These are phyloP conservation scores for Pseudorhiza aurosa DNA, from an alignment of 30 jellyfish, hydroid and myxozoan genomes.

Conservation along the genomic window DNA sequence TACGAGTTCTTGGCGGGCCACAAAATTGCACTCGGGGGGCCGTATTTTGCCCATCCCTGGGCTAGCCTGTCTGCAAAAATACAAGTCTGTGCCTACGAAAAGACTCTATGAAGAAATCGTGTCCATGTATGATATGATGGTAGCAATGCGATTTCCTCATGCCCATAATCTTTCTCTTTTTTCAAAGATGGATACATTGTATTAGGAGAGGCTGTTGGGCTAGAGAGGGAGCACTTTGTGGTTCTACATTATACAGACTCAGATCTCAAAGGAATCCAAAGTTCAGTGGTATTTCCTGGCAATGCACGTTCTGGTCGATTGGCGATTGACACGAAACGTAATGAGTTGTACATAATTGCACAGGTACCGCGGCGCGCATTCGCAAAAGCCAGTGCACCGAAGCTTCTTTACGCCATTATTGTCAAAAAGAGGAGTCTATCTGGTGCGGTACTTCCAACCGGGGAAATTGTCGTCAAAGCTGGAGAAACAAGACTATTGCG, in stretches of 20 bases:
- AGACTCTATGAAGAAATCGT: too few species aligned
- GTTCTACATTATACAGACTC: conserved; percentile 19
- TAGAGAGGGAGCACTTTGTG: conserved; percentile 9
- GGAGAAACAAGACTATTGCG: conserved; percentile 53
- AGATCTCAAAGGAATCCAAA: background rate
- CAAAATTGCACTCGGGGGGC: too few species aligned
- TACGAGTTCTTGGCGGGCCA: too few species aligned
- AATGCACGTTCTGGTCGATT: conserved; percentile 56
- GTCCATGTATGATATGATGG: too few species aligned
- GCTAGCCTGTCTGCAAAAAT: too few species aligned
- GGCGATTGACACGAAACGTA: conserved; percentile 58
- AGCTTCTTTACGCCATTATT: conserved; percentile 27
- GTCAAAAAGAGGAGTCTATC: conserved; percentile 61
- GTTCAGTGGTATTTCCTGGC: background rate
- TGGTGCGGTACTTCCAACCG: conserved; percentile 30
- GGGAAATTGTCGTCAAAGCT: conserved; percentile 12
- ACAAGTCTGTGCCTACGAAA: too few species aligned
- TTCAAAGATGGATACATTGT: conserved; percentile 64
- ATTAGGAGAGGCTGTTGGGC: conserved; percentile 28
- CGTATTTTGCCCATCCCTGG: too few species aligned
- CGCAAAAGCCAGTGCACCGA: conserved; percentile 43
- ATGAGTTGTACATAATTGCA: conserved; percentile 57
- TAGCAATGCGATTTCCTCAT: background rate
- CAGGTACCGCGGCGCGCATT: conserved; percentile 41
- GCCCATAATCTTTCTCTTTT: background rate